Percentiles rank a stretch among this genome's conserved stretches.
phyloP scores from a whole-genome alignment of 1,140 invertebrate species.

The Pseudomyrmex flavicornis region DNA sequence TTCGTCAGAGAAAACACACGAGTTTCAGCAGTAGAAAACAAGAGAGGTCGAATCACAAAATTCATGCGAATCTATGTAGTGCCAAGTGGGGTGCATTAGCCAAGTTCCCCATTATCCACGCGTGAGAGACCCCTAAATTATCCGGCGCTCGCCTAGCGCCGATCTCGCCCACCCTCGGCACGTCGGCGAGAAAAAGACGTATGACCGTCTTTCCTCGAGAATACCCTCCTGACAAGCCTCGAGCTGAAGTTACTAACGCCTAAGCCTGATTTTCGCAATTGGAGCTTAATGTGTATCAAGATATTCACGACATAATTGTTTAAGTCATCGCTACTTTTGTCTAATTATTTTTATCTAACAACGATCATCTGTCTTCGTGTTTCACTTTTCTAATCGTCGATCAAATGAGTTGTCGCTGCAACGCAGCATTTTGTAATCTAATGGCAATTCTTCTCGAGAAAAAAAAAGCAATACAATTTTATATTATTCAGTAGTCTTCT shows the following conservation, averaged over 20 bases:
- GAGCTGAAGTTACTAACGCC: conserved; percentile 49
- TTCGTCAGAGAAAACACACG: background rate
- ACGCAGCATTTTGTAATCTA: no score
- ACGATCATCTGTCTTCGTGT: background rate
- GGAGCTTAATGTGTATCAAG: background rate
- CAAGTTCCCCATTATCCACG: conserved; percentile 84
- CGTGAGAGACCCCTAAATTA: conserved; percentile 84
- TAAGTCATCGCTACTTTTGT: background rate
- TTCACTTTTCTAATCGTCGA: background rate
- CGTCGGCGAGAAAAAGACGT: conserved; percentile 83
- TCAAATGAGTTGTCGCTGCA: background rate
- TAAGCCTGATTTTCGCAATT: conserved; percentile 63
- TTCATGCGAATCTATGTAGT: conserved; percentile 77
- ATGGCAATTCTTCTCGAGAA: background rate
- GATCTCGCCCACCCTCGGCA: conserved; percentile 75
- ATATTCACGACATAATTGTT: background rate
- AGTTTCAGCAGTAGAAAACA: conserved; percentile 15
- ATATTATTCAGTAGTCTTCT: background rate
- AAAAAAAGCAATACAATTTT: background rate
- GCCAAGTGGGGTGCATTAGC: conserved; percentile 84
- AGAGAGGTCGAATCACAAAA: conserved; percentile 67
- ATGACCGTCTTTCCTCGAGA: conserved; percentile 75
- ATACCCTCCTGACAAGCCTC: conserved; percentile 55
- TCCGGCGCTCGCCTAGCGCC: conserved; percentile 78
- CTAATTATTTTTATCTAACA: background rate